Conservation (phyloP, 1,140 invertebrate species). For the Macrocentrus cingulum region DNA sequence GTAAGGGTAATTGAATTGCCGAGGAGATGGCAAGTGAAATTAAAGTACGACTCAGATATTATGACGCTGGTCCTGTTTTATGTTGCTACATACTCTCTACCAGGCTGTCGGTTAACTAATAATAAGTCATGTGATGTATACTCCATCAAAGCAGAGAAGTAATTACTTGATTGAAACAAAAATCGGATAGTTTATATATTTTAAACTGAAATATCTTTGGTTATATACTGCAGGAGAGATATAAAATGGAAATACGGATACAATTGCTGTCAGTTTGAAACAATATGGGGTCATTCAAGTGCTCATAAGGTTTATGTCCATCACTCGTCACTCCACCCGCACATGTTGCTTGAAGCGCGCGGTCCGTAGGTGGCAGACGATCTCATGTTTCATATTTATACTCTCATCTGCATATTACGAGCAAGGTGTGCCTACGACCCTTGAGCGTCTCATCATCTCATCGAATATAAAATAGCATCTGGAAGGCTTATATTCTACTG, state of each 20-base stretch:
- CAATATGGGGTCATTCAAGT: slow-evolving; percentile 4
- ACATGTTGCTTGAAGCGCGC: background rate
- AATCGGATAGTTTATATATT: too few relatives aligned
- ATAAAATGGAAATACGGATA: too few relatives aligned
- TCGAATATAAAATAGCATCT: slow-evolving; percentile 1
- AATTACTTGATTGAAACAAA: too few relatives aligned
- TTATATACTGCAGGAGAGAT: too few relatives aligned
- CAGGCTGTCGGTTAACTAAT: too few relatives aligned
- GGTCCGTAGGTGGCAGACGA: slow-evolving; percentile 30
- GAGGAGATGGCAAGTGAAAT: background rate
- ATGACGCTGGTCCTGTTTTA: background rate
- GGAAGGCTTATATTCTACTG: background rate
- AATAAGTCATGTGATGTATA: too few relatives aligned
- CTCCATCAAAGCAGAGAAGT: too few relatives aligned
- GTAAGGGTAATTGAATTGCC: background rate
- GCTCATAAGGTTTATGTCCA: slow-evolving; percentile 18
- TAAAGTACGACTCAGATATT: background rate
- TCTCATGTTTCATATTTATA: slow-evolving; percentile 37
- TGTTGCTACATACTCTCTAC: background rate
- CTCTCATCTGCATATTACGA: slow-evolving; percentile 39
- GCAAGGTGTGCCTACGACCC: slow-evolving; percentile 37
- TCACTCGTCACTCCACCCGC: background rate
- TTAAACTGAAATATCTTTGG: too few relatives aligned
- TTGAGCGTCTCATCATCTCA: background rate
- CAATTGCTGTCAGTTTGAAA: slow-evolving; percentile 6